Evolutionary conservation across 2,113 vertebrate species (phyloP), one percentile per base, ranked within the genome.

Genomic region (Glaucomys volans): DNA sequence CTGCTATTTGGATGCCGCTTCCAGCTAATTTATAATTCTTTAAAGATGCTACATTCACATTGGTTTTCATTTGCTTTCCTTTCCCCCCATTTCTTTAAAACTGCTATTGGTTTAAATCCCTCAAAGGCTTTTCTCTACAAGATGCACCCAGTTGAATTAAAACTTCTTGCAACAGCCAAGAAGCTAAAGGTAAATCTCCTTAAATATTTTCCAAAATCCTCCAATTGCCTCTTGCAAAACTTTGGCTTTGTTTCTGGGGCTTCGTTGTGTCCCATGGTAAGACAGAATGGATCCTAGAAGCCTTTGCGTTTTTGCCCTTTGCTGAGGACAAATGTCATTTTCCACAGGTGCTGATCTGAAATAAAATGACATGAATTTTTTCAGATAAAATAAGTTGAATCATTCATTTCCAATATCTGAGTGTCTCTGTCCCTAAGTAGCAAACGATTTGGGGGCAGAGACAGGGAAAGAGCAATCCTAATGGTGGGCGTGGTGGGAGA

Each of bases 11-110:
- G 82, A 91, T 91, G 82, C 69, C 71, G 82, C 90, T 97, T 94
- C 69, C 28, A 90, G 77, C 79, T 97, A 89, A 96, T 97, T 97
- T 96, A 97, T 97, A 96, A 95, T 91, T 95, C 90, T 95, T 92
- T 85, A 96, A 97, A 96, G 93, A 96, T 92, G 84, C 72, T 72
- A 44, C 84, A 95, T 95, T 96, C 94, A 97, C 62, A 57, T 94
- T 62, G 35, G 24, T 77, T 97, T 97, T 79, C 79, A 62, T 88
- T 97, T 96, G 80, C 92, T 94, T 93, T 94, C 76, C 26, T 79
- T 76, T 44, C 17, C 2, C 2, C 52, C 76, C 35, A 42, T 96
- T 95, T 91, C 59, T 80, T 97, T 95, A 81, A 84, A 95, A 80
- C 42, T 88, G 42, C 80, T 93, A 52, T 96, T 89, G 37, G 66